Evolutionary conservation across 2,113 vertebrate genomes (phyloP).

Genomic region (Parus major): DNA sequence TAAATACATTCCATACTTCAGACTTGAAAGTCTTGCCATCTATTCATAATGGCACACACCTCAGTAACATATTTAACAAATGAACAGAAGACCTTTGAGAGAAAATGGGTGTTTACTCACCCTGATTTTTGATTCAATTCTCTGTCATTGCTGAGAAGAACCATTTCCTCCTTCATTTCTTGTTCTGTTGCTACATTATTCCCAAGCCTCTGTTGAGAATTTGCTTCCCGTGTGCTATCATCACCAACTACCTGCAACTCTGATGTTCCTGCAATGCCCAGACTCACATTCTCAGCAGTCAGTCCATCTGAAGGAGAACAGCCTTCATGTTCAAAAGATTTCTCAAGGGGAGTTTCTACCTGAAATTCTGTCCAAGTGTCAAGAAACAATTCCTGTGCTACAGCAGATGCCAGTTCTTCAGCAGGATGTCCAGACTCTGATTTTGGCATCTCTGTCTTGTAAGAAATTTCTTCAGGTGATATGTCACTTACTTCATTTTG

Average conservation of each 20-base stretch:
- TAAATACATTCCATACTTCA: neutral
- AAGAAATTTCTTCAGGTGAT: slow-evolving; percentile 65
- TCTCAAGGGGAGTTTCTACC: neutral
- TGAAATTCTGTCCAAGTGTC: neutral
- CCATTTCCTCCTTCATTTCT: slow-evolving; percentile 44
- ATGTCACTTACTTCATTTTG: slow-evolving; percentile 52
- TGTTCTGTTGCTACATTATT: neutral
- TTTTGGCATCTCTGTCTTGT: slow-evolving; percentile 50
- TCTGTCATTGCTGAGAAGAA: slow-evolving; percentile 40
- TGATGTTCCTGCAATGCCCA: neutral
- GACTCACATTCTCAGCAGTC: neutral
- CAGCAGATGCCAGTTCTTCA: slow-evolving; percentile 29
- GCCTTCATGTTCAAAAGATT: slow-evolving; percentile 31
- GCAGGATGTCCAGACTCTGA: slow-evolving; percentile 7
- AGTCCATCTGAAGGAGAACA: slow-evolving; percentile 12
- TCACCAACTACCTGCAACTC: neutral
- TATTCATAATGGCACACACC: neutral
- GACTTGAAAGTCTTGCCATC: neutral
- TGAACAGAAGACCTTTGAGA: neutral
- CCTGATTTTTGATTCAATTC: slow-evolving; percentile 14
- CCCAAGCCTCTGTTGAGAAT: slow-evolving; percentile 4
- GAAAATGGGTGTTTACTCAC: slow-evolving; percentile 64
- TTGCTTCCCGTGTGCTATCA: slow-evolving; percentile 42
- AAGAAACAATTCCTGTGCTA: neutral
- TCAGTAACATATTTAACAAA: neutral